Conservation (phyloP, 2,888 invertebrate genomes). For the Vandiemenella viatica region DNA sequence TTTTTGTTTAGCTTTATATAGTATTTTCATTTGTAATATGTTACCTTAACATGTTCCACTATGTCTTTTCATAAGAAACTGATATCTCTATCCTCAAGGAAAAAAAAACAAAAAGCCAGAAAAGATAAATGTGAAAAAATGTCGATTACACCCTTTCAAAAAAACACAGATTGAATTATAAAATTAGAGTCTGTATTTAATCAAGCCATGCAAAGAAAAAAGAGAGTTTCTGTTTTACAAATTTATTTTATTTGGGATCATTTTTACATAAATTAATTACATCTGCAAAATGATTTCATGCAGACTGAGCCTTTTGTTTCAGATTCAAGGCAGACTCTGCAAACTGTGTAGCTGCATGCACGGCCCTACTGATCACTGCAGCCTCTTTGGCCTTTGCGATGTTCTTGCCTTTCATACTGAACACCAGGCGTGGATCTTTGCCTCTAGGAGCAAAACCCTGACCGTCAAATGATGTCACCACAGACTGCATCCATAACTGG, state of each 20-base stretch:
- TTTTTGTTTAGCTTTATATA: too few relatives aligned
- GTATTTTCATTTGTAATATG: too few relatives aligned
- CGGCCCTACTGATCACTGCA: constrained; percentile 11
- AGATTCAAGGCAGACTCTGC: constrained; percentile 2
- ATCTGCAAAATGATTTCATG: not conserved
- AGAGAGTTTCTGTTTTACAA: too few relatives aligned
- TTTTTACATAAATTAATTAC: not conserved
- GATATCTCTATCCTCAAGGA: too few relatives aligned
- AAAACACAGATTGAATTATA: too few relatives aligned
- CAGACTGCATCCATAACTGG: constrained; percentile 47
- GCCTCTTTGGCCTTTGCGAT: constrained; percentile 31
- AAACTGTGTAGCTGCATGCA: constrained; percentile 16
- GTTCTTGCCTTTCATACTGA: constrained; percentile 52
- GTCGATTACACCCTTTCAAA: too few relatives aligned
- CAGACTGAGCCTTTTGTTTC: not conserved
- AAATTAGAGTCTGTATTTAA: not conserved
- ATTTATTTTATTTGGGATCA: not conserved
- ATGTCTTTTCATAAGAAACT: too few relatives aligned
- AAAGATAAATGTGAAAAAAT: too few relatives aligned
- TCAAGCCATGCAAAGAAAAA: not conserved
- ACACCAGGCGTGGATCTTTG: constrained; percentile 40
- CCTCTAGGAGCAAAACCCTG: constrained; percentile 35
- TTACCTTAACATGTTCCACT: too few relatives aligned
- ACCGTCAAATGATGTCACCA: constrained; percentile 44
- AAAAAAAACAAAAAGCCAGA: too few relatives aligned